A percentile compares a stretch with the other conserved stretches of the same genome.
These are phyloP conservation scores for Clarias fuscus DNA, from an alignment of 2,797 vertebrate genomes.

Conservation along the genomic window DNA sequence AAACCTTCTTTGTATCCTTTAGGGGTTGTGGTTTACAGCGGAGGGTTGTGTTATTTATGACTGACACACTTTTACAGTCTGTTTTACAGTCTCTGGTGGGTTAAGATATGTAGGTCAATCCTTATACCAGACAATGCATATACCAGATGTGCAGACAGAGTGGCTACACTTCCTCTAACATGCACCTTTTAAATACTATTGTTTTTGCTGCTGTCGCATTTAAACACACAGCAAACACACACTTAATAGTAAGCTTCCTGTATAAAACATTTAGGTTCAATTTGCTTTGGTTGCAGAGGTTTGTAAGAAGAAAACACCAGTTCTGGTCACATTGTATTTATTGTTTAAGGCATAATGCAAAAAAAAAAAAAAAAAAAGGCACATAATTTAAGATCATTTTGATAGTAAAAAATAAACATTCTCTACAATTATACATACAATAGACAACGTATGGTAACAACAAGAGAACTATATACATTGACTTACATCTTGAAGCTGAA, in stretches of 20 bases:
- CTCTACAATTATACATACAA: constrained; percentile 33
- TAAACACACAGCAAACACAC: neutral
- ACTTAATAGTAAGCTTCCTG: neutral
- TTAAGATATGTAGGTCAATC: constrained; percentile 66
- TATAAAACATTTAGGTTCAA: neutral
- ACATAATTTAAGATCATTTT: constrained; percentile 51
- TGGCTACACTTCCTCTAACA: constrained; percentile 64
- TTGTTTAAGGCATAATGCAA: constrained; percentile 29
- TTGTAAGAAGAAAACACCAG: neutral
- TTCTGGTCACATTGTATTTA: constrained; percentile 5
- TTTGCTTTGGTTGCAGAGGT: neutral
- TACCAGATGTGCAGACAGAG: constrained; percentile 71
- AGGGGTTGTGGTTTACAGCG: neutral
- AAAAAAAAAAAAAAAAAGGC: constrained; percentile 1
- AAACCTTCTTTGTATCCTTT: neutral
- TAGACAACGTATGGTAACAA: neutral
- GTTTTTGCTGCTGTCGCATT: constrained; percentile 8
- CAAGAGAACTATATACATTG: constrained; percentile 15
- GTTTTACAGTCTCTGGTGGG: constrained; percentile 43
- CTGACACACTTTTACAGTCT: constrained; percentile 20
- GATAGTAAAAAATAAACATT: constrained; percentile 46
- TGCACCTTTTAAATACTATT: constrained; percentile 44
- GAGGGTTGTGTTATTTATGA: constrained; percentile 11
- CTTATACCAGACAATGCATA: constrained; percentile 64
- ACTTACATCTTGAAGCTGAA: neutral